These are phyloP conservation scores for Sphaerodactylus townsendi DNA, from an alignment of 2,113 vertebrate genomes.

Conservation along the genomic window DNA sequence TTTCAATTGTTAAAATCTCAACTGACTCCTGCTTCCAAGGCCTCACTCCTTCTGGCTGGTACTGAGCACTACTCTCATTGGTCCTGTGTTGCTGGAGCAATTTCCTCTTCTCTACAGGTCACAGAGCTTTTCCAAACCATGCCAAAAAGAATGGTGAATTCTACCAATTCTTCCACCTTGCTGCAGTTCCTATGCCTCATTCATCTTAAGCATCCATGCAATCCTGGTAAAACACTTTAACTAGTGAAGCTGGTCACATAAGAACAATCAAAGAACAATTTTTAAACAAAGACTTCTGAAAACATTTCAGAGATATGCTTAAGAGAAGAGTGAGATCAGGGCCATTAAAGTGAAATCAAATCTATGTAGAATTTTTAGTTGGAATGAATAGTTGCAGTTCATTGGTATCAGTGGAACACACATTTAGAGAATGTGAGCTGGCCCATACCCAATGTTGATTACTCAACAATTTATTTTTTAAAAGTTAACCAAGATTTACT, in stretches of 20 bases:
- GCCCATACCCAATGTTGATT: neutral
- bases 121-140: no score
- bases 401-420: neutral
- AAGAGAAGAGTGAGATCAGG: neutral
- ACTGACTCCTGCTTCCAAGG: no score
- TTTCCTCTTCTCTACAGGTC: no score
- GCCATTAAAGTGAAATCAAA: neutral
- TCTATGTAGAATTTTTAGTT: neutral
- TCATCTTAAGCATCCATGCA: no score
- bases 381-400: neutral
- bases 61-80: no score
- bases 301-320: neutral
- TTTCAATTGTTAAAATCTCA: no score
- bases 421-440: neutral
- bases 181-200: no score
- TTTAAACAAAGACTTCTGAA: neutral
- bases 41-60: no score
- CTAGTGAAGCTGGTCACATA: neutral
- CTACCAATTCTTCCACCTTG: no score
- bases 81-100: no score
- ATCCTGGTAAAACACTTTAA: no score
- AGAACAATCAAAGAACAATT: neutral
- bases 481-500: neutral
- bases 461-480: neutral
- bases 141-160: no score